Conservation (phyloP, 1,140 invertebrate genomes). For the Hycleus cichorii region DNA sequence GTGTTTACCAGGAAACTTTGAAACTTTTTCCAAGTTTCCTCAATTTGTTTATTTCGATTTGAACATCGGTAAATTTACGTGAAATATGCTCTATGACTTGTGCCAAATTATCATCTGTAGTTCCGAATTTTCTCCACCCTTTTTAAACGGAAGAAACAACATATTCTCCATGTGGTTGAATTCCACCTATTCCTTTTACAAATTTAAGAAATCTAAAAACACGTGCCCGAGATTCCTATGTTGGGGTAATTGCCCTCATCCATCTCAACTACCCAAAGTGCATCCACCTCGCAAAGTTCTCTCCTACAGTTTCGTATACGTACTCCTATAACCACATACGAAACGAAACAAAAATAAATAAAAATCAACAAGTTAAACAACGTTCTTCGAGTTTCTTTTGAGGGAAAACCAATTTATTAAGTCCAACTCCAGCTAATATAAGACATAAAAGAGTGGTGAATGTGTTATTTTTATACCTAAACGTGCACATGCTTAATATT, state of each 20-base stretch:
- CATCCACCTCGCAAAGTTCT: slow-evolving; percentile 2
- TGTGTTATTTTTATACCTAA: slow-evolving; percentile 13
- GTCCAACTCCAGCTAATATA: neutral
- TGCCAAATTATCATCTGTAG: no score
- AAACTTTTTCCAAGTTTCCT: no score
- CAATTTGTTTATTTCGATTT: no score
- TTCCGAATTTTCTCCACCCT: no score
- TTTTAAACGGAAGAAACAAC: no score
- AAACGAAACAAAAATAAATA: neutral
- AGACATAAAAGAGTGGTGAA: neutral
- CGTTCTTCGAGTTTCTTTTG: slow-evolving; percentile 10
- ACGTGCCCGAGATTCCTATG: slow-evolving; percentile 18
- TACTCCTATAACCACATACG: no score
- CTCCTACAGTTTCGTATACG: no score
- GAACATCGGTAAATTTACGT: no score
- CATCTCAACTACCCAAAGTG: slow-evolving; percentile 16
- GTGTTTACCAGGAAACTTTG: no score
- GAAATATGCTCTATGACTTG: no score
- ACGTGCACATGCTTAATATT: no score
- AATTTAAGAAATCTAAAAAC: slow-evolving; percentile 21
- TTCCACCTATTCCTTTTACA: slow-evolving; percentile 9
- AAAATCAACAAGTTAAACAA: slow-evolving; percentile 7
- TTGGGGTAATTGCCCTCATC: slow-evolving; percentile 21
- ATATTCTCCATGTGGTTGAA: neutral
- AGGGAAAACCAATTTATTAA: slow-evolving; percentile 20